These are phyloP conservation scores for Melinopterus prodromus DNA, from an alignment of 2,888 invertebrate genomes.

Conservation along the genomic window DNA sequence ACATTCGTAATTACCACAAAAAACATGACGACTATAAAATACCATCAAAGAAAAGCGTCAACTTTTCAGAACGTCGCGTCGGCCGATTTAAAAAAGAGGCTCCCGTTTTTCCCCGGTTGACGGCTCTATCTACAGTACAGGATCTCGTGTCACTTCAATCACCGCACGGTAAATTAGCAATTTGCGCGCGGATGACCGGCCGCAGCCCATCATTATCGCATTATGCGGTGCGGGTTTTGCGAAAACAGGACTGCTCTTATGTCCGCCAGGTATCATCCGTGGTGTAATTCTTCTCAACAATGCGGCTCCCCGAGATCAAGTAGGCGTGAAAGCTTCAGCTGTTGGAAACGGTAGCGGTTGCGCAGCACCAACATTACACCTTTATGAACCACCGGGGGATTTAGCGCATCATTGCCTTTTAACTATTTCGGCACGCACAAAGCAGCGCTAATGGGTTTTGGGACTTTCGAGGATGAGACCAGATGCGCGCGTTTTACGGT, in stretches of 20 bases:
- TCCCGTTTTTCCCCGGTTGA: not conserved
- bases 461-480: not conserved
- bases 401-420: slow-evolving; percentile 21
- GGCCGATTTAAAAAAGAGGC: not conserved
- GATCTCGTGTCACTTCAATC: slow-evolving; percentile 23
- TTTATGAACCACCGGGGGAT: slow-evolving; percentile 6
- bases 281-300: slow-evolving; percentile 41
- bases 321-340: slow-evolving; percentile 40
- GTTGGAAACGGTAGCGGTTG: slow-evolving; percentile 26
- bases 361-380: slow-evolving; percentile 27
- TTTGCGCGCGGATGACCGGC: not conserved
- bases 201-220: slow-evolving; percentile 24
- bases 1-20: not conserved
- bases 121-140: slow-evolving; percentile 5
- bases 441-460: not conserved
- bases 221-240: slow-evolving; percentile 14
- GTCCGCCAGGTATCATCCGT: slow-evolving; percentile 36
- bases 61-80: not conserved
- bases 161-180: slow-evolving; percentile 26
- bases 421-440: not conserved
- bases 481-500: not conserved
- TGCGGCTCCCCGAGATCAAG: slow-evolving; percentile 39
- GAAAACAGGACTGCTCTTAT: slow-evolving; percentile 41
- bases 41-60: not conserved
- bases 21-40: not conserved